Evolutionary conservation across 2,113 vertebrate species (phyloP).

Genomic region (Ammospiza caudacuta): DNA sequence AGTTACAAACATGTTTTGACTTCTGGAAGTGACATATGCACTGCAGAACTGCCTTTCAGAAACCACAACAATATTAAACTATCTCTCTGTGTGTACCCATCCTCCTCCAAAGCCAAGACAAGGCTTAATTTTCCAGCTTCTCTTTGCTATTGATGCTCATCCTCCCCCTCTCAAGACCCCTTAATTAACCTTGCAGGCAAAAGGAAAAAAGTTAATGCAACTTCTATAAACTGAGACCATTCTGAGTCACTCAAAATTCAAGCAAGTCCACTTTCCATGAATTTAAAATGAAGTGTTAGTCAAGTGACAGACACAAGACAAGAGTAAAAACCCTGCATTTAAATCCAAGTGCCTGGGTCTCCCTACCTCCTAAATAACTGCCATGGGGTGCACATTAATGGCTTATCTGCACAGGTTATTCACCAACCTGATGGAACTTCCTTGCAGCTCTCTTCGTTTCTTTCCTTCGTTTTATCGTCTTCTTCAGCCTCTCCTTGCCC

Average conservation of each 20-base stretch:
- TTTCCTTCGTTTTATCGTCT: background rate
- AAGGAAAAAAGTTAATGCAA: background rate
- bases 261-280: background rate
- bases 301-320: background rate
- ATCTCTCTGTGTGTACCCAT: background rate
- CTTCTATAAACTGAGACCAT: background rate
- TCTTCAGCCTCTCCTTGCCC: slow-evolving; percentile 50
- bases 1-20: slow-evolving; percentile 25
- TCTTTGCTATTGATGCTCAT: background rate
- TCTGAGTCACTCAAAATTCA: background rate
- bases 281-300: background rate
- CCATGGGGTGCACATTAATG: background rate
- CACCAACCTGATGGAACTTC: slow-evolving; percentile 26
- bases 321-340: background rate
- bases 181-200: background rate
- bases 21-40: background rate
- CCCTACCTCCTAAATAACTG: background rate
- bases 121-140: background rate
- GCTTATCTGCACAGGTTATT: background rate
- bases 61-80: background rate
- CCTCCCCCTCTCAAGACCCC: background rate
- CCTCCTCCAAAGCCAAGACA: background rate
- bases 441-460: slow-evolving; percentile 5
- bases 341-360: background rate
- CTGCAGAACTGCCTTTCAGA: background rate